phyloP scores from a whole-genome alignment of 1,140 invertebrate species.

The Atopsyche davidsoni region DNA sequence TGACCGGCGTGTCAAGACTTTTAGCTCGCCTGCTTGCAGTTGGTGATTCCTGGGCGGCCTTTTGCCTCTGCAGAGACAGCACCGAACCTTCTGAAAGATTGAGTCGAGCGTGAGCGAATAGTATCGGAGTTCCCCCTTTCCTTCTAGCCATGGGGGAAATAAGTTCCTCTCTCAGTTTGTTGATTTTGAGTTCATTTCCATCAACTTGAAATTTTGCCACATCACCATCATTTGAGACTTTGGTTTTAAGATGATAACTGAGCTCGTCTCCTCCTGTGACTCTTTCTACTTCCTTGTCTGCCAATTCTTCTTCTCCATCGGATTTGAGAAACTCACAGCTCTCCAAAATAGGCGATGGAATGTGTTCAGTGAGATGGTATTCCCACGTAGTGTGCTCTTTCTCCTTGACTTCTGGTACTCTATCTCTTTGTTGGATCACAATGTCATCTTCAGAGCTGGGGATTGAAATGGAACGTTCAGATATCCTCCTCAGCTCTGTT shows the following conservation, averaged over 20 bases:
- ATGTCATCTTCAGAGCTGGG: slow-evolving; percentile 63
- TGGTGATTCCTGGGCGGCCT: slow-evolving; percentile 64
- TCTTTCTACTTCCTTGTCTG: slow-evolving; percentile 47
- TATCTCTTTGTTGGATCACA: slow-evolving; percentile 37
- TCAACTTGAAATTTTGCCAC: slow-evolving; percentile 1
- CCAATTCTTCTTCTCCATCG: slow-evolving; percentile 51
- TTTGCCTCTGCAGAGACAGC: slow-evolving; percentile 65
- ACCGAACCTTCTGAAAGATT: slow-evolving; percentile 78
- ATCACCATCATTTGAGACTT: slow-evolving; percentile 12
- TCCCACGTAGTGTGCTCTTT: slow-evolving; percentile 53
- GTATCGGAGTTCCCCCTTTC: slow-evolving; percentile 65
- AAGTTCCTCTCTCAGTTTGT: slow-evolving; percentile 44
- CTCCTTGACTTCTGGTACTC: slow-evolving; percentile 45
- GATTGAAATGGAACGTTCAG: slow-evolving; percentile 62
- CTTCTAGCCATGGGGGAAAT: slow-evolving; percentile 56
- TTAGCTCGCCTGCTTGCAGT: slow-evolving; percentile 68
- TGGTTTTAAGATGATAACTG: slow-evolving; percentile 29
- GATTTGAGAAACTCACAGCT: slow-evolving; percentile 54
- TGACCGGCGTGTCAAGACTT: slow-evolving; percentile 75
- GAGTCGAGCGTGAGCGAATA: slow-evolving; percentile 70
- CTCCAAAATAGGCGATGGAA: slow-evolving; percentile 53
- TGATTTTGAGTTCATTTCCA: slow-evolving; percentile 32
- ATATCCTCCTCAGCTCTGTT: slow-evolving; percentile 58
- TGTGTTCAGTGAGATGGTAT: slow-evolving; percentile 53
- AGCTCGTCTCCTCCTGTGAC: slow-evolving; percentile 33